Evolutionary conservation across 2,888 invertebrate genomes (phyloP).

Genomic region (Sipha maydis): DNA sequence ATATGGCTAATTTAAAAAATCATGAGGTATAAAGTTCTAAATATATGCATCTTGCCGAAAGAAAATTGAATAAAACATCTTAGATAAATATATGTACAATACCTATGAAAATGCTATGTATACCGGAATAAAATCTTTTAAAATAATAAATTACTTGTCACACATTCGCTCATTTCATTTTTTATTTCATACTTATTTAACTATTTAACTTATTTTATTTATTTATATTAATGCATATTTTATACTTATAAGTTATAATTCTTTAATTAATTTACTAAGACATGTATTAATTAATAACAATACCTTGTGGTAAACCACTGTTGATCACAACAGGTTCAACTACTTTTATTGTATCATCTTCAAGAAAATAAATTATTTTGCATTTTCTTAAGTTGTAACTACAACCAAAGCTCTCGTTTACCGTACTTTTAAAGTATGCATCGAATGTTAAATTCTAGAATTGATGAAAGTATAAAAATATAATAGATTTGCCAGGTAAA

Average conservation of each 20-base stretch:
- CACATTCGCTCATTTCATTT: no score
- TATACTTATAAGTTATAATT: neutral
- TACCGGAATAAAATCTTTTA: no score
- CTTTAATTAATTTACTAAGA: no score
- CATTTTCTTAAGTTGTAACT: slow-evolving; percentile 81
- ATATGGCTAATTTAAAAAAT: no score
- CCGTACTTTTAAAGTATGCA: slow-evolving; percentile 82
- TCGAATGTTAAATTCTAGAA: slow-evolving; percentile 79
- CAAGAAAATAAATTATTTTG: slow-evolving; percentile 85
- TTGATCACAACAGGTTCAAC: slow-evolving; percentile 83
- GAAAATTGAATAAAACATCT: no score
- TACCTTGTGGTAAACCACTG: slow-evolving; percentile 88
- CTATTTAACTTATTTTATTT: no score
- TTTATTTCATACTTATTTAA: no score
- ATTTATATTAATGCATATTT: neutral
- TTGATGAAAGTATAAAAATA: neutral
- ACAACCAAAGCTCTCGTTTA: slow-evolving; percentile 78
- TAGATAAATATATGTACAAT: no score
- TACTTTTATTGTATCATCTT: slow-evolving; percentile 92
- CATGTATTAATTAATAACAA: neutral
- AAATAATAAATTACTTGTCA: no score
- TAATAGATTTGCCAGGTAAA: neutral
- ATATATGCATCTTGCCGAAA: no score
- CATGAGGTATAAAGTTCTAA: neutral
- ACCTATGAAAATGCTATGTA: no score